phyloP scores from a whole-genome alignment of 1,140 invertebrate genomes.

The Dendroctonus ponderosae region DNA sequence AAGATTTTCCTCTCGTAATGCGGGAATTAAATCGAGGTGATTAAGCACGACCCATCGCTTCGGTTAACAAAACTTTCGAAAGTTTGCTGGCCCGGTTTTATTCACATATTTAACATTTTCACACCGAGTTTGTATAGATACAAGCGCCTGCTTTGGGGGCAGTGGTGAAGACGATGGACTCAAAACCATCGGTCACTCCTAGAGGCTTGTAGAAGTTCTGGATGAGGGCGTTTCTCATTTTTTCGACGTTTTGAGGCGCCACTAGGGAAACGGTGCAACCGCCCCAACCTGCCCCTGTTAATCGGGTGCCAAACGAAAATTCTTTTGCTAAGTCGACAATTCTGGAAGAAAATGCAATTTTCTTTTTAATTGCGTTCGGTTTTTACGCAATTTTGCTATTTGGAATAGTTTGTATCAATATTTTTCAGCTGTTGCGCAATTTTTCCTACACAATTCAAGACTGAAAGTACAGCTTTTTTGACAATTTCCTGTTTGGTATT shows the following conservation, averaged over 20 bases:
- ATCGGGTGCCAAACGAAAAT: slow-evolving; percentile 75
- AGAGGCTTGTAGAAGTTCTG: slow-evolving; percentile 66
- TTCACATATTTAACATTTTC: no score
- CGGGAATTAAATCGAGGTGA: no score
- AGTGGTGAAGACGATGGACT: slow-evolving; percentile 58
- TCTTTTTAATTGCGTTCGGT: not conserved
- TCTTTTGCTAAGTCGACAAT: slow-evolving; percentile 75
- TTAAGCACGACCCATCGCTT: no score
- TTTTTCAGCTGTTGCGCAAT: not conserved
- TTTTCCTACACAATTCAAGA: slow-evolving; percentile 12
- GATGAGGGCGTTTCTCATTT: slow-evolving; percentile 71
- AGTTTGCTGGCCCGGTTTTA: no score
- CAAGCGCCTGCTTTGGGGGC: slow-evolving; percentile 57
- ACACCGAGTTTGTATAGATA: slow-evolving; percentile 22
- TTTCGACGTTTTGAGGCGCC: slow-evolving; percentile 61
- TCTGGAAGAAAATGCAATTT: slow-evolving; percentile 30
- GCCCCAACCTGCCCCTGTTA: slow-evolving; percentile 97
- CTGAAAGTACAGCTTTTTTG: no score
- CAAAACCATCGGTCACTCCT: slow-evolving; percentile 51
- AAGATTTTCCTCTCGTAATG: no score
- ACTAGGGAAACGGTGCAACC: slow-evolving; percentile 90
- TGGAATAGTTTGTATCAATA: no score
- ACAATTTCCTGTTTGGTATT: no score
- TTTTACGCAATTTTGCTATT: not conserved
- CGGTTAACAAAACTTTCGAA: no score